Evolutionary conservation across 2,888 invertebrate species (phyloP).

Genomic region (Oligia latruncula): DNA sequence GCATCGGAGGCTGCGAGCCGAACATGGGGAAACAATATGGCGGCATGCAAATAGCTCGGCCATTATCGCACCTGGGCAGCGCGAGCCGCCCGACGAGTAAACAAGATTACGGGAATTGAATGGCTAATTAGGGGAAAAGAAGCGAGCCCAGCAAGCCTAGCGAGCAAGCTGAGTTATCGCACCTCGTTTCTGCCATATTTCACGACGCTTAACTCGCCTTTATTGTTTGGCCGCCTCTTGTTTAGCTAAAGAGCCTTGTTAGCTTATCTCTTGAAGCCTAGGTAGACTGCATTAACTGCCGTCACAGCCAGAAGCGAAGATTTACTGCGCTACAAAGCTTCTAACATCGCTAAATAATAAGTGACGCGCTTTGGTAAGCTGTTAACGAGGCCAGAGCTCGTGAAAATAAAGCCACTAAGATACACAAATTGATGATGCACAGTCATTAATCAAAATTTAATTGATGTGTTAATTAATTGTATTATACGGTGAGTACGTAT

Average conservation of each 20-base stretch:
- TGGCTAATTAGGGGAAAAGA: conserved; percentile 90
- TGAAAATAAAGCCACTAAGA: conserved; percentile 45
- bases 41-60: conserved; percentile 90
- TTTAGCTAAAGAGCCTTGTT: conserved; percentile 88
- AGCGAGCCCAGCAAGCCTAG: conserved; percentile 82
- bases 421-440: conserved; percentile 46
- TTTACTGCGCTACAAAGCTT: conserved; percentile 80
- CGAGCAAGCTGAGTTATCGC: conserved; percentile 85
- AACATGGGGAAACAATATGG: conserved; percentile 89
- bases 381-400: conserved; percentile 53
- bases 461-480: conserved; percentile 69
- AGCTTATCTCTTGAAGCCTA: conserved; percentile 86
- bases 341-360: conserved; percentile 75
- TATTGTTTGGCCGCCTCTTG: conserved; percentile 87
- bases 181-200: conserved; percentile 87
- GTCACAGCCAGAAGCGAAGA: conserved; percentile 79
- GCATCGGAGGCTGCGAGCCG: conserved; percentile 82
- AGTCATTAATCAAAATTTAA: conserved; percentile 46
- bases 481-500: conserved; percentile 69
- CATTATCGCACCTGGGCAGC: conserved; percentile 90
- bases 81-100: conserved; percentile 86
- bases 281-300: conserved; percentile 86
- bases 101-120: conserved; percentile 90
- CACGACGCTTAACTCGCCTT: conserved; percentile 87
- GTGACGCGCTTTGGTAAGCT: conserved; percentile 60